A percentile compares a stretch with the other conserved stretches of the same genome.
Evolutionary conservation across 2,888 invertebrate genomes (phyloP).

Genomic region (Hesperia comma): DNA sequence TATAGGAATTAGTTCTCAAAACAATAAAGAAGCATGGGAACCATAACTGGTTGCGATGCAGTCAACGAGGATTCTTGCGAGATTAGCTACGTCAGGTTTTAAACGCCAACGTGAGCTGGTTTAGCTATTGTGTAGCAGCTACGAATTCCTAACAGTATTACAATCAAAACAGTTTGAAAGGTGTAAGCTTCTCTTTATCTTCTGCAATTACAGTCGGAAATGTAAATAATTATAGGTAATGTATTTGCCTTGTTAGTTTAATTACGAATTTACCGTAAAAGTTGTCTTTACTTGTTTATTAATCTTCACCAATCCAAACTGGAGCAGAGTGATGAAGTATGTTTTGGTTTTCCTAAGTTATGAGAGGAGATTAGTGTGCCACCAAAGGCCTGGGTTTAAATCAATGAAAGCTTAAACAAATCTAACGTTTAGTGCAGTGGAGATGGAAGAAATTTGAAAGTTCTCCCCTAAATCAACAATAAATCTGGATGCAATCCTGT

Average conservation of each 20-base stretch:
- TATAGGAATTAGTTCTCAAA: constrained; percentile 21
- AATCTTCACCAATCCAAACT: no score
- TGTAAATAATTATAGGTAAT: not conserved
- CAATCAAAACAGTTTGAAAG: not conserved
- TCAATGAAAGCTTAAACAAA: no score
- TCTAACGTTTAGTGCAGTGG: not conserved
- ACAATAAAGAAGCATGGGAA: constrained; percentile 19
- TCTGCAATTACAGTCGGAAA: no score
- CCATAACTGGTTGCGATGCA: constrained; percentile 3
- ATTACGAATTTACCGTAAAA: not conserved
- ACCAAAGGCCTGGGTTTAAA: no score
- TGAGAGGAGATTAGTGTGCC: no score
- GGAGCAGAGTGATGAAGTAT: no score
- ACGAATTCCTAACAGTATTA: not conserved
- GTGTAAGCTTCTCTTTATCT: no score
- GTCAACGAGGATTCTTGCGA: not conserved
- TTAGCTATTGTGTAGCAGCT: not conserved
- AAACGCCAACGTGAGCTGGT: not conserved
- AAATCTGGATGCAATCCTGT: constrained; percentile 8
- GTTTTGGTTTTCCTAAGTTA: no score
- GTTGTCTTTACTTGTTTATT: not conserved
- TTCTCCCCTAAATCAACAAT: not conserved
- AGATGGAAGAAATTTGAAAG: not conserved
- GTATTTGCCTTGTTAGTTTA: not conserved
- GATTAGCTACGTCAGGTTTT: constrained; percentile 7